A percentile compares a stretch with the other conserved stretches of the same genome.
Evolutionary conservation across 2,113 vertebrate species (phyloP).

Genomic region (Colistium nudipinnis): DNA sequence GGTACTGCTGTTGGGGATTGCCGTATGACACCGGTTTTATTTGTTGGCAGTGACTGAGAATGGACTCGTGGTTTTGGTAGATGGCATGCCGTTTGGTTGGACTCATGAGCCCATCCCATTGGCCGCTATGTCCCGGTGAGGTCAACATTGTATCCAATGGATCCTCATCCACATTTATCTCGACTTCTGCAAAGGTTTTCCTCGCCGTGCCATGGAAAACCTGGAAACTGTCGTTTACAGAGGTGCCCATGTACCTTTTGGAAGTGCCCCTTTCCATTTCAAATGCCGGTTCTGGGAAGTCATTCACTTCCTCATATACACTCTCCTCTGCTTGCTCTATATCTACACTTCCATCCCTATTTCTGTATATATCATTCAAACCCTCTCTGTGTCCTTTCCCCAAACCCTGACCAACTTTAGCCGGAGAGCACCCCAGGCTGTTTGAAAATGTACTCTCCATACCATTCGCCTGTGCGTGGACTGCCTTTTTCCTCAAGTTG

Average conservation of each 20-base stretch:
- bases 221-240: constrained; percentile 59
- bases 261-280: constrained; percentile 45
- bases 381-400: constrained; percentile 22
- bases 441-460: constrained; percentile 35
- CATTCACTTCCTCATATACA: constrained; percentile 72
- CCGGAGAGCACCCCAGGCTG: constrained; percentile 60
- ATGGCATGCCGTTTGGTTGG: constrained; percentile 67
- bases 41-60: constrained; percentile 40
- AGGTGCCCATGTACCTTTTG: constrained; percentile 19
- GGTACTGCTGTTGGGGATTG: constrained; percentile 37
- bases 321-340: constrained; percentile 63
- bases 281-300: constrained; percentile 22
- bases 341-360: constrained; percentile 24
- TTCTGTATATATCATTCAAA: constrained; percentile 30
- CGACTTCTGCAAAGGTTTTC: constrained; percentile 85
- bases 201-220: constrained; percentile 74
- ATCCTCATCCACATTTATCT: constrained; percentile 84
- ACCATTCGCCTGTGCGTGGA: constrained; percentile 46
- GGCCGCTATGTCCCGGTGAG: constrained; percentile 18
- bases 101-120: constrained; percentile 54
- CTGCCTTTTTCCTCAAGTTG: constrained; percentile 62
- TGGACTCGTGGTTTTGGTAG: constrained; percentile 69
- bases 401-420: constrained; percentile 50
- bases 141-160: constrained; percentile 75
- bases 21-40: constrained; percentile 28